Percentiles rank a stretch among this genome's conserved stretches.
These are phyloP conservation scores for Drosophila sechellia DNA, from an alignment of 1,140 invertebrate genomes.

Conservation along the genomic window DNA sequence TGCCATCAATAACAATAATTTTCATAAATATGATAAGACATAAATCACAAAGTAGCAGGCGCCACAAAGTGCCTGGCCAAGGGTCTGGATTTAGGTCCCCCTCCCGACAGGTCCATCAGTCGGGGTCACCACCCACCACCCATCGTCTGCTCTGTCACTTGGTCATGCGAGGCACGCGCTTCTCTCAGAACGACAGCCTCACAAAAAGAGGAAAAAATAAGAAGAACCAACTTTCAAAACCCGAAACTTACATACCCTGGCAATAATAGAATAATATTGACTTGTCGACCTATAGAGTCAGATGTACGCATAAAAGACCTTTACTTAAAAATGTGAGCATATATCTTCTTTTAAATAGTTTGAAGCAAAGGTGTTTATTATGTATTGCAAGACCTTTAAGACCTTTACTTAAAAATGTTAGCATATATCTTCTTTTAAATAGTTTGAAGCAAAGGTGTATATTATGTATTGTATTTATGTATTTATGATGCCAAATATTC, in stretches of 20 bases:
- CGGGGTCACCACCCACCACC: neutral
- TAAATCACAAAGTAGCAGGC: slow-evolving; percentile 80
- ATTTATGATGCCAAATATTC: no score
- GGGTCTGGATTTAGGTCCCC: slow-evolving; percentile 27
- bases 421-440: no score
- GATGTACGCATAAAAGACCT: no score
- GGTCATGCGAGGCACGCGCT: slow-evolving; percentile 71
- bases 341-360: no score
- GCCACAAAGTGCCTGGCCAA: slow-evolving; percentile 63
- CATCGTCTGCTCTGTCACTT: slow-evolving; percentile 47
- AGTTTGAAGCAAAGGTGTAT: no score
- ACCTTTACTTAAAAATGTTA: no score
- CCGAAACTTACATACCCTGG: neutral
- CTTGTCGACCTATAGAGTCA: neutral
- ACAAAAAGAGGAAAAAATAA: slow-evolving; percentile 5
- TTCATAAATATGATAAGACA: slow-evolving; percentile 82
- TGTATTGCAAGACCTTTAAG: no score
- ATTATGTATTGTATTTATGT: no score
- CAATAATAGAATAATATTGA: neutral
- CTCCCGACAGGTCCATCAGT: slow-evolving; percentile 5
- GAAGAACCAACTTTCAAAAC: neutral
- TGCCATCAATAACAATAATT: slow-evolving; percentile 82
- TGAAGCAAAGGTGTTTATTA: no score
- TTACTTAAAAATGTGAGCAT: no score
- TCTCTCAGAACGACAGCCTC: slow-evolving; percentile 27